A percentile compares a stretch with the other conserved stretches of the same genome.
These are phyloP conservation scores for Phoxinus phoxinus DNA, from an alignment of 2,113 vertebrate genomes.

Conservation along the genomic window DNA sequence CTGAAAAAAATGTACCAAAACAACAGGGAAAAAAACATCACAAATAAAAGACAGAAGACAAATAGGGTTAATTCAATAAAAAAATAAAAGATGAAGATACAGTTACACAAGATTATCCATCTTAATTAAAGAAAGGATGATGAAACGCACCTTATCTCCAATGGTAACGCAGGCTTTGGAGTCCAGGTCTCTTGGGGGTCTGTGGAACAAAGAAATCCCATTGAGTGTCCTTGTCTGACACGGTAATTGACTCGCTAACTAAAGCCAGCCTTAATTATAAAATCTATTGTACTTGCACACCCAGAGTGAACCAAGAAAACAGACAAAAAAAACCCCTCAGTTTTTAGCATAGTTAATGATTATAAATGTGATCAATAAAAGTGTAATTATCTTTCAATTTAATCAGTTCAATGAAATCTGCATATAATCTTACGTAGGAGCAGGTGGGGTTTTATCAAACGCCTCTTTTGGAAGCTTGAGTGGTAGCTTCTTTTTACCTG, in stretches of 20 bases:
- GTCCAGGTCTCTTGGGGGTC: slow-evolving; percentile 93
- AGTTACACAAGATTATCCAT: background rate
- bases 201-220: slow-evolving; percentile 61
- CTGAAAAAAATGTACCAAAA: too few relatives aligned
- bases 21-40: background rate
- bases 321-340: too few relatives aligned
- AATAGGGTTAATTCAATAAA: background rate
- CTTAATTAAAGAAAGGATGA: slow-evolving; percentile 9
- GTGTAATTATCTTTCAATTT: background rate
- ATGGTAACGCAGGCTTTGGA: slow-evolving; percentile 95
- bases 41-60: background rate
- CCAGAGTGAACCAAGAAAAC: background rate
- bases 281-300: background rate
- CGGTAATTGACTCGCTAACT: background rate
- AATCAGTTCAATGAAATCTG: background rate
- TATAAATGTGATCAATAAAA: background rate
- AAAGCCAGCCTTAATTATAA: slow-evolving; percentile 29
- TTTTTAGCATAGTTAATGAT: background rate
- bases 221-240: slow-evolving; percentile 9
- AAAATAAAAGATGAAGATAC: background rate
- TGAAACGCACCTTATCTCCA: slow-evolving; percentile 87
- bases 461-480: slow-evolving; percentile 91
- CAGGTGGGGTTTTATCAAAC: slow-evolving; percentile 88
- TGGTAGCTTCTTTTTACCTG: slow-evolving; percentile 89
- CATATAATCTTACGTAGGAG: slow-evolving; percentile 84